Base-by-base conservation (phyloP, 1,140 invertebrate species). In the Chrysomallon squamiferum region DNA sequence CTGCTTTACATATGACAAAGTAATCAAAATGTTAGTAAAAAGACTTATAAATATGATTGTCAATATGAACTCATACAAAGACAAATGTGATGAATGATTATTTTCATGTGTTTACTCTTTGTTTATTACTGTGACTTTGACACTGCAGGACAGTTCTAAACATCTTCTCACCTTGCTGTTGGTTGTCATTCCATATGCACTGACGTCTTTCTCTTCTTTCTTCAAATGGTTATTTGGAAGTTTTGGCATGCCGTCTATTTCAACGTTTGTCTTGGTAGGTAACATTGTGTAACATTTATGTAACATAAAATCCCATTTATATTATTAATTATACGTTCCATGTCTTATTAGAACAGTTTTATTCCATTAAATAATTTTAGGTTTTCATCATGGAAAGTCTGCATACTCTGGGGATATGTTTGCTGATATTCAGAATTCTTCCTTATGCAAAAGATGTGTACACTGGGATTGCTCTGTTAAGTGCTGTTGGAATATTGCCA, bases 381-480 rank as follows among this genome's bases (percentile, higher is more conserved):
- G 82, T 84, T 7, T 64, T 80, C 1, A 9, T 94, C 15, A 91
- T 94, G 81, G 95, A 98, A 87, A 92, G 91, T 2, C 86, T 93
- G 11, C 95, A 97, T 78, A 91, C 93, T 0, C 84, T 95, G 52
- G 95, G 96, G 0, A 82, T 96, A 29, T 91, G 90, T 2, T 77
- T 96, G n/a, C 86, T 98, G 65, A 90, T 96, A 65, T 95, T 95
- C 78, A 88, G 91, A 32, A 90, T 97, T 43, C 87, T 98, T 7
- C 95, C 95, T 0, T 91, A 95, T n/a, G n/a, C n/a, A 76, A 80
- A 97, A 33, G 93, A 97, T 83, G 92, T 94, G 5, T 90, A 96
- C 33, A 93, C 94, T 85, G 95, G 93, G 7, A 92, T 94, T 6
- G 95, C 97, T 92, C 85, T 98, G 38, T 95, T 95, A 13, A 97